Percentiles rank a stretch among this genome's conserved stretches.
Conservation (phyloP, 2,113 vertebrate species). For the Carassius carassius region DNA sequence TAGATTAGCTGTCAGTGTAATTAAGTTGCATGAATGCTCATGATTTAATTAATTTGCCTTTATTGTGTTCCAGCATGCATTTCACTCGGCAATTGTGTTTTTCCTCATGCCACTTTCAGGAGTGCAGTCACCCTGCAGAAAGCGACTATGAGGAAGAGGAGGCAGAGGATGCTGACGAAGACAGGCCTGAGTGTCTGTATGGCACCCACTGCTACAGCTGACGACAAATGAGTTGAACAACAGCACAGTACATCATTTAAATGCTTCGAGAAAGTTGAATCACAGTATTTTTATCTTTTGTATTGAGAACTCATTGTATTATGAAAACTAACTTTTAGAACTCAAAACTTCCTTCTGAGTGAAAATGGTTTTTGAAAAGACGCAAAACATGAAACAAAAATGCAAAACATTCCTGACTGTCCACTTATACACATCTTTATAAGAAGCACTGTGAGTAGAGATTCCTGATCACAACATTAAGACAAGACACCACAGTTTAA, state of each 20-base stretch:
- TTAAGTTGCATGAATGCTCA: neutral
- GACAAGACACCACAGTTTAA: neutral
- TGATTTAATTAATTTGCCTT: neutral
- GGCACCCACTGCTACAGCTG: constrained; percentile 78
- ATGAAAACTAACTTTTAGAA: neutral
- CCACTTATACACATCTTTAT: neutral
- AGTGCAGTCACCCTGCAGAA: constrained; percentile 76
- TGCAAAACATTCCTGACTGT: neutral
- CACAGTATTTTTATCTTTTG: neutral
- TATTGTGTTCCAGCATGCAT: neutral
- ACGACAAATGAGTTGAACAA: neutral
- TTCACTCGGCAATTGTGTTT: neutral
- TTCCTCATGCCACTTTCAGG: constrained; percentile 68
- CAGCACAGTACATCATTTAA: neutral
- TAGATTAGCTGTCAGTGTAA: constrained; percentile 1
- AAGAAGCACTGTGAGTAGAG: neutral
- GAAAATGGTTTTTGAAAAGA: neutral
- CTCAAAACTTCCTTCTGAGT: neutral
- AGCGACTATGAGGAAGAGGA: constrained; percentile 63
- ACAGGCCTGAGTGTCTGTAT: constrained; percentile 73
- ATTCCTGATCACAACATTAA: neutral
- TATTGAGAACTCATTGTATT: neutral
- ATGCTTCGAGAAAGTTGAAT: too few species aligned
- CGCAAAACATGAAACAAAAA: neutral
- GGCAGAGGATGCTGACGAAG: constrained; percentile 44